Evolutionary conservation across 1,140 invertebrate genomes (phyloP).

Genomic region (Diorhabda elongata): DNA sequence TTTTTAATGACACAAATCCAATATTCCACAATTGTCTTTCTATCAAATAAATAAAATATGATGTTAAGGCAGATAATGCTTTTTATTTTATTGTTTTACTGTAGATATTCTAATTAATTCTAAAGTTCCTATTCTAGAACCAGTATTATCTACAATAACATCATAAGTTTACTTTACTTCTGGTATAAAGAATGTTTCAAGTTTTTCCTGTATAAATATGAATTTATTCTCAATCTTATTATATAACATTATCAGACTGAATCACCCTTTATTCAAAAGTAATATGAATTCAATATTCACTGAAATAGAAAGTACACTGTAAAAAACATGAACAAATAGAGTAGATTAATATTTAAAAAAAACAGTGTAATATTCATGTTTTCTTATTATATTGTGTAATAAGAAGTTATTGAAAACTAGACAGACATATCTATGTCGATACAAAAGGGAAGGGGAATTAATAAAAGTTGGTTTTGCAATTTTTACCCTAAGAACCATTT

Average conservation of each 20-base stretch:
- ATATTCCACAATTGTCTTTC: neutral
- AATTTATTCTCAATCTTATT: no score
- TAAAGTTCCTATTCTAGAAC: neutral
- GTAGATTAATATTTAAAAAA: slow-evolving; percentile 27
- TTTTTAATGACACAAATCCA: neutral
- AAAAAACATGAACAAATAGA: slow-evolving; percentile 29
- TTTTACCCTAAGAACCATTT: no score
- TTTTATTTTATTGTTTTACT: neutral
- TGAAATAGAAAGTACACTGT: neutral
- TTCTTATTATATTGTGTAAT: slow-evolving; percentile 18
- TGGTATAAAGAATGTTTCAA: no score
- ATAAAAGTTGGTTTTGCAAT: no score
- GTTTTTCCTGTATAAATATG: no score
- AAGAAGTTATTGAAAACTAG: slow-evolving; percentile 23
- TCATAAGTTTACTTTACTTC: neutral
- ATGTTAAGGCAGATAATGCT: neutral
- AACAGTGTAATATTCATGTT: slow-evolving; percentile 27
- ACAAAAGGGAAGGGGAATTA: no score
- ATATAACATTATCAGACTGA: no score
- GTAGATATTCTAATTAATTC: neutral
- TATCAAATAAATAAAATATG: neutral
- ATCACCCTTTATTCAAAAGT: no score
- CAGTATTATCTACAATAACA: neutral
- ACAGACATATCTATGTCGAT: slow-evolving; percentile 14
- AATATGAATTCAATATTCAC: neutral